Conservation (phyloP, 2,113 vertebrate species). For the Nothoprocta pentlandii region DNA sequence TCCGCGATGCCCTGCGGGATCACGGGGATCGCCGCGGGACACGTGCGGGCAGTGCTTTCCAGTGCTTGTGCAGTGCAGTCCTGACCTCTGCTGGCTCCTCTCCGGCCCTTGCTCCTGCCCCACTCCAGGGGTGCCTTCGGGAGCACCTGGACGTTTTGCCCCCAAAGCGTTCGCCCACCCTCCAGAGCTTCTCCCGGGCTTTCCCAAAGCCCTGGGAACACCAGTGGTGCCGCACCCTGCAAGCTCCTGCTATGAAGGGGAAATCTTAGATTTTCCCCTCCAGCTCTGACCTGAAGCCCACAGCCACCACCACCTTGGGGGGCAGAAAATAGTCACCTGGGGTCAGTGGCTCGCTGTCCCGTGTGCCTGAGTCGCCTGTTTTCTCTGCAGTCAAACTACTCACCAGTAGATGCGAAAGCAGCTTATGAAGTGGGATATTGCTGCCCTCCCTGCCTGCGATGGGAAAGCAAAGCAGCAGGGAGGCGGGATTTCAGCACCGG, state of each 20-base stretch:
- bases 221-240: background rate
- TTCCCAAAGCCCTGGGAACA: background rate
- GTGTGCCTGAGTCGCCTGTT: fast-evolving
- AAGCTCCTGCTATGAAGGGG: fast-evolving
- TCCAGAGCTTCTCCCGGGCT: too few relatives aligned
- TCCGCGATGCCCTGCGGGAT: background rate
- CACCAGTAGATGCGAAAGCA: fast-evolving
- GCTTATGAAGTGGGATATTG: fast-evolving
- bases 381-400: fast-evolving
- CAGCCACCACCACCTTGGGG: too few relatives aligned
- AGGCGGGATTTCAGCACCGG: fast-evolving
- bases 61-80: slow-evolving; percentile 29
- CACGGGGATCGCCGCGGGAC: background rate
- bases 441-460: background rate
- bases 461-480: fast-evolving
- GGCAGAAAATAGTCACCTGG: fast-evolving
- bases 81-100: slow-evolving; percentile 30
- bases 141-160: background rate
- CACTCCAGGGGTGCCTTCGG: too few relatives aligned
- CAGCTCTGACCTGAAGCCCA: background rate
- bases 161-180: background rate
- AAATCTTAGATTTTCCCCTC: fast-evolving
- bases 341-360: background rate
- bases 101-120: background rate
- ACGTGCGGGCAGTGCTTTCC: background rate